Conservation (phyloP, 2,113 vertebrate genomes). For the Platanista minor region DNA sequence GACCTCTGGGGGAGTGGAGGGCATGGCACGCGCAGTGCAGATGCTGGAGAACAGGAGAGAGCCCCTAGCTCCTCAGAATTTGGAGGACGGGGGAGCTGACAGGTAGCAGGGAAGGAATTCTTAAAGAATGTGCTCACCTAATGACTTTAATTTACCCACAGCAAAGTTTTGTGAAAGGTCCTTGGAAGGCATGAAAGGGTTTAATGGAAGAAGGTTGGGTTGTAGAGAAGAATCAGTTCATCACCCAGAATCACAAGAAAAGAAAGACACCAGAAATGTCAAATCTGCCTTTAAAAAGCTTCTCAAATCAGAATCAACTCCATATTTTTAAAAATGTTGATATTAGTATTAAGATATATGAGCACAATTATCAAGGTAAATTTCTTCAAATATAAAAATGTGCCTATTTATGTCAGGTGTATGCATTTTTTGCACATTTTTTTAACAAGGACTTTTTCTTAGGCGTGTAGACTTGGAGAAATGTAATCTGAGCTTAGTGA, state of each 20-base stretch:
- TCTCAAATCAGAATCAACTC: not conserved
- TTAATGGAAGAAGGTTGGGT: not conserved
- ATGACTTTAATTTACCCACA: not conserved
- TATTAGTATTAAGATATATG: not conserved
- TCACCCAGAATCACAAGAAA: not conserved
- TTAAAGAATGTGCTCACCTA: not conserved
- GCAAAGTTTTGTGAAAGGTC: not conserved
- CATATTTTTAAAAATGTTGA: not conserved
- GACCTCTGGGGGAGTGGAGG: not conserved
- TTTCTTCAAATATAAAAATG: not conserved
- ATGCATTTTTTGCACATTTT: not conserved
- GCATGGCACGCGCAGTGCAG: not conserved
- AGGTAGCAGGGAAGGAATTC: not conserved
- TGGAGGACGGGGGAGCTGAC: not conserved
- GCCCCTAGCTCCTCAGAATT: not conserved
- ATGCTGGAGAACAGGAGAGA: not conserved
- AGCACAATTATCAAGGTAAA: not conserved
- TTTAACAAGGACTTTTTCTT: not conserved
- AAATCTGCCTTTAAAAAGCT: not conserved
- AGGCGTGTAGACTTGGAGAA: not conserved
- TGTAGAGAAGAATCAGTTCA: not conserved
- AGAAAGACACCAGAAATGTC: not conserved
- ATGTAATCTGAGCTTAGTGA: not conserved
- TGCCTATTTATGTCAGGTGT: not conserved
- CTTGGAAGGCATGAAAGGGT: not conserved